These are phyloP conservation scores for Pristionchus maxplancki DNA, from an alignment of 2,888 invertebrate species.

Conservation along the genomic window DNA sequence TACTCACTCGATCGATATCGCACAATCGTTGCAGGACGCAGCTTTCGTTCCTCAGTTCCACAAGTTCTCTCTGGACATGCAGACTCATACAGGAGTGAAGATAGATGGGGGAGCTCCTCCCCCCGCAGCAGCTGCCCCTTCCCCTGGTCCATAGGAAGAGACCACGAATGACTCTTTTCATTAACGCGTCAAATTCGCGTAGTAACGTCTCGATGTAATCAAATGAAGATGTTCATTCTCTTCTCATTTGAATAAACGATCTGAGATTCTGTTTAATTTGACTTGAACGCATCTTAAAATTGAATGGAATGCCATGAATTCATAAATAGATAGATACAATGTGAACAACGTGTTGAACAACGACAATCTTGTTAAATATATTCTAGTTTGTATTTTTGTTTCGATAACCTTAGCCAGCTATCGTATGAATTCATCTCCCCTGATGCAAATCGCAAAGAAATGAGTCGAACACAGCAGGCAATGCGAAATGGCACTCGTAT, in stretches of 20 bases:
- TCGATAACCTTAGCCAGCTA: no score
- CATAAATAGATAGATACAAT: no score
- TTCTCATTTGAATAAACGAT: conserved; percentile 1
- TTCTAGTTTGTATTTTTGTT: no score
- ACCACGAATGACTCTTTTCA: not conserved
- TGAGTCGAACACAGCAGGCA: no score
- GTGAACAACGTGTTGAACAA: no score
- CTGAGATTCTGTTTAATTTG: not conserved
- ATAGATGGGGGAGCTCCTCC: no score
- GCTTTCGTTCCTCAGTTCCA: not conserved
- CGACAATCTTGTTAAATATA: no score
- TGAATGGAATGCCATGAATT: no score
- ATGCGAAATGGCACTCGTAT: no score
- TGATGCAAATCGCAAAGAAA: no score
- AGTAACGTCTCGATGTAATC: conserved; percentile 10
- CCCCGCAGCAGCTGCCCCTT: not conserved
- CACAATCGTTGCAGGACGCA: conserved; percentile 7
- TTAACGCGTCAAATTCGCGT: not conserved
- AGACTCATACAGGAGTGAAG: conserved; percentile 20
- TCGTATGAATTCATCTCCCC: no score
- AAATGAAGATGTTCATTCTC: not conserved
- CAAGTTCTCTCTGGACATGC: not conserved
- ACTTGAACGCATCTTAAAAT: no score
- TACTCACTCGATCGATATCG: not conserved
- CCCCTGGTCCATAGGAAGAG: not conserved